These are phyloP conservation scores for Kradibia gibbosae DNA, from an alignment of 1,140 invertebrate species.

Conservation along the genomic window DNA sequence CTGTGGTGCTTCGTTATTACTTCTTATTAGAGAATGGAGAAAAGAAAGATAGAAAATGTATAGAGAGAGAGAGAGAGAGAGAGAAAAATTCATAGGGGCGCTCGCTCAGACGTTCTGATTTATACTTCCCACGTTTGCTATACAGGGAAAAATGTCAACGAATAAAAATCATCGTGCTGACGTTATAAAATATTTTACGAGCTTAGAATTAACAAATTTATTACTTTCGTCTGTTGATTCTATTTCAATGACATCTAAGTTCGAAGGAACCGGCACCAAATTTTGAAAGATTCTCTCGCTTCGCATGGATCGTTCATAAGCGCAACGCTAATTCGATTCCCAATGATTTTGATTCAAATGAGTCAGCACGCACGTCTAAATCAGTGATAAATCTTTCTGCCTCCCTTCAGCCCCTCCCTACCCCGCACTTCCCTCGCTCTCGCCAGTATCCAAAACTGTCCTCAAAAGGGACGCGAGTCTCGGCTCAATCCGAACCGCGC, in stretches of 20 bases:
- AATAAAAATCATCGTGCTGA: slow-evolving; percentile 37
- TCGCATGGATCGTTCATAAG: background rate
- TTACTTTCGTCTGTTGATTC: slow-evolving; percentile 48
- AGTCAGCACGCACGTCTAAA: background rate
- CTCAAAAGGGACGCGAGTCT: too few relatives aligned
- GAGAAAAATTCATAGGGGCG: slow-evolving; percentile 31
- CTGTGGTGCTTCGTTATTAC: slow-evolving; percentile 15
- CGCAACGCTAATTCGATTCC: slow-evolving; percentile 22
- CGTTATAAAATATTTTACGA: slow-evolving; percentile 44
- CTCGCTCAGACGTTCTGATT: slow-evolving; percentile 42
- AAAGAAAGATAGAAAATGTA: background rate
- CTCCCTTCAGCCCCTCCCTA: background rate
- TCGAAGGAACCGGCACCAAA: background rate
- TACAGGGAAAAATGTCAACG: slow-evolving; percentile 18
- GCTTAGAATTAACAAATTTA: slow-evolving; percentile 51
- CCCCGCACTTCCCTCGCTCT: background rate
- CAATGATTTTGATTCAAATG: slow-evolving; percentile 48
- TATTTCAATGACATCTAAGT: slow-evolving; percentile 39
- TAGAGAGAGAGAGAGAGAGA: slow-evolving; percentile 22
- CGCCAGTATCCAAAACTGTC: background rate
- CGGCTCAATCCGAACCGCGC: background rate
- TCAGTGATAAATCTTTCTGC: slow-evolving; percentile 36
- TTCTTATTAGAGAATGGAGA: background rate
- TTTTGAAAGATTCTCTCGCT: background rate
- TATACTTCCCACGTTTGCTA: slow-evolving; percentile 43